Base-by-base conservation (phyloP, 2,888 invertebrate species). In the Rhaphigaster nebulosa region DNA sequence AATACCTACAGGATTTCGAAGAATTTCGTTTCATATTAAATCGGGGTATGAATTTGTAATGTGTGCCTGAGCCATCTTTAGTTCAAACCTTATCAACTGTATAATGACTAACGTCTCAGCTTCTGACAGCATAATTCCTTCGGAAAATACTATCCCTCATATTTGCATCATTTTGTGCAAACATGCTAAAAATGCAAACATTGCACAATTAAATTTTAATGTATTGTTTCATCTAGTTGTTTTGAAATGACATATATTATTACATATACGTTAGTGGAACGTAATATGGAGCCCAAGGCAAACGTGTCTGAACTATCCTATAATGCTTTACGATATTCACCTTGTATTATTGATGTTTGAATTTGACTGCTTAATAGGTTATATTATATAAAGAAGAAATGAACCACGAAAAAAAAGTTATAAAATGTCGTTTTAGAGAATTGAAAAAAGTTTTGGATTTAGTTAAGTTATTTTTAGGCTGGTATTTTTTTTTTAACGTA, bases 91-190 rank as follows among this genome's bases (percentile, higher is more conserved):
- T 65, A 65, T 65, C 65, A 65, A 65, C 65, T 29, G 65, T 65
- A 65, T 29, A 65, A 65, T 65, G 65, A 65, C 65, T 65, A 29
- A 65, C 26, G 65, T 29, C 65, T 29, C n/a, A 29, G 29, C 65
- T 29, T 65, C 65, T 65, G 65, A 65, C 65, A 65, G n/a, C 29
- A 12, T 29, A 29, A 65, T n/a, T 29, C 65, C 65, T 65, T 65
- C 29, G 65, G 13, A 65, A 65, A 65, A 65, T 65, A 65, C 65
- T n/a, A 26, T 60, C 26, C n/a, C 60, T 12, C 65, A 65, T 65
- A 10, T 65, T 60, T 65, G 65, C 65, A 65, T 65, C n/a, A 65
- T 65, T 65, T 65, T 65, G 65, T 29, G 65, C 65, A 65, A 65
- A 65, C 65, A 65, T 29, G n/a, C 26, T 15, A 65, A 65, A 65